Percentiles rank a stretch among this genome's conserved stretches.
Evolutionary conservation across 2,888 invertebrate species (phyloP).

Genomic region (Caenorhabditis drosophilae): DNA sequence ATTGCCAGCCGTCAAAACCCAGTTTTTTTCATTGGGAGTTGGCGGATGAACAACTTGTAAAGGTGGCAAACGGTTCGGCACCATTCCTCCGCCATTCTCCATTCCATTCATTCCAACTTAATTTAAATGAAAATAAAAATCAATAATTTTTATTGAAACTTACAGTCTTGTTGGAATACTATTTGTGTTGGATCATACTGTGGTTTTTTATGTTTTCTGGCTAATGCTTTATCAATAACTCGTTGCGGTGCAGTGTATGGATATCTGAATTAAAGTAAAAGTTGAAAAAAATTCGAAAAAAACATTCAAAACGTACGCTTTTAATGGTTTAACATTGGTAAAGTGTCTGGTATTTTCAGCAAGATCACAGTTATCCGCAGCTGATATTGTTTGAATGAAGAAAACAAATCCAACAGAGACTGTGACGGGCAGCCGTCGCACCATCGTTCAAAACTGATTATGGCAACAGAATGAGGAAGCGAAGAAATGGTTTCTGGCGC

Average conservation of each 20-base stretch:
- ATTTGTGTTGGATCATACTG: constrained; percentile 5
- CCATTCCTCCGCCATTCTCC: constrained; percentile 4
- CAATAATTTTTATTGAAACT: constrained; percentile 7
- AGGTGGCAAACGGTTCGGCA: constrained; percentile 19
- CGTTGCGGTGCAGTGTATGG: constrained; percentile 50
- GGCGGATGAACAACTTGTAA: constrained; percentile 61
- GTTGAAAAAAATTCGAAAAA: not conserved
- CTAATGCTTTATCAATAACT: constrained; percentile 40
- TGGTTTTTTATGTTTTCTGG: constrained; percentile 32
- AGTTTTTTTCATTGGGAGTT: constrained; percentile 64
- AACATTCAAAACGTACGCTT: constrained; percentile 12
- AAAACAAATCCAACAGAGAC: too few species aligned
- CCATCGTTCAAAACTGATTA: constrained; percentile 14
- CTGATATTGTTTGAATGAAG: constrained; percentile 16
- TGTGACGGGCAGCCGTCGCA: not conserved
- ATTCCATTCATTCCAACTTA: constrained; percentile 17
- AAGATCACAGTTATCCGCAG: constrained; percentile 27
- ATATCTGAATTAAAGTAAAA: constrained; percentile 40
- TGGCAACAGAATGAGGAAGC: constrained; percentile 9
- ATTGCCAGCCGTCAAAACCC: constrained; percentile 64
- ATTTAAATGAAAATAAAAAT: not conserved
- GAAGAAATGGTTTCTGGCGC: constrained; percentile 10
- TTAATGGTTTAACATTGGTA: constrained; percentile 17
- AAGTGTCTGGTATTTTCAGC: constrained; percentile 22
- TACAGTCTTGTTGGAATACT: constrained; percentile 12